Percentiles rank a stretch among this genome's conserved stretches.
Conservation (phyloP, 2,797 vertebrate genomes). For the Tinamus major region DNA sequence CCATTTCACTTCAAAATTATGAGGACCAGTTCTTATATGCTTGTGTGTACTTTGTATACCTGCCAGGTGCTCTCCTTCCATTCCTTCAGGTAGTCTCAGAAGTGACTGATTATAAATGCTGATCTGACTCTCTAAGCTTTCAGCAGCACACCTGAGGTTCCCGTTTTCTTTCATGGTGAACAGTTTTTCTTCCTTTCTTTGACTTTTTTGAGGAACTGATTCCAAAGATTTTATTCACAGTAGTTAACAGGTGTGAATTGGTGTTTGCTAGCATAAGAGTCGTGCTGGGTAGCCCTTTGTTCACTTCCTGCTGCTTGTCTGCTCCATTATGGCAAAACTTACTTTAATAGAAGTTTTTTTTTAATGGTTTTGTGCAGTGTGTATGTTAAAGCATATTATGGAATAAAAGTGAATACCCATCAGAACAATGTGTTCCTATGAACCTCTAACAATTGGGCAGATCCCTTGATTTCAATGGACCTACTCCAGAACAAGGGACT, state of each 20-base stretch:
- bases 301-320: constrained; percentile 69
- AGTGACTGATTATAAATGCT: constrained; percentile 71
- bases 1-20: constrained; percentile 26
- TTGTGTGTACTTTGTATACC: constrained; percentile 62
- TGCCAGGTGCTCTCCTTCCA: constrained; percentile 60
- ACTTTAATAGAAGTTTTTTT: constrained; percentile 68
- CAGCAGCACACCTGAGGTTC: constrained; percentile 70
- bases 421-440: constrained; percentile 69
- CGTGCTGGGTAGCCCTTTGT: constrained; percentile 71
- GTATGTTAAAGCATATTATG: constrained; percentile 72
- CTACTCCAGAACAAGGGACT: constrained; percentile 61
- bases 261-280: constrained; percentile 71
- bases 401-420: constrained; percentile 70
- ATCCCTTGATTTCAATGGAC: constrained; percentile 66
- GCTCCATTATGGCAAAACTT: constrained; percentile 73
- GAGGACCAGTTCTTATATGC: constrained; percentile 27
- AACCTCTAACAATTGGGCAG: constrained; percentile 67
- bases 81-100: constrained; percentile 72
- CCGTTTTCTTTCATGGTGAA: constrained; percentile 64
- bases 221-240: constrained; percentile 76
- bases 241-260: constrained; percentile 74
- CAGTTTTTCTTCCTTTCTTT: constrained; percentile 72
- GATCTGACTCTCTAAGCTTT: constrained; percentile 64
- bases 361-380: constrained; percentile 65
- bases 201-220: constrained; percentile 68